Evolutionary conservation across 2,113 vertebrate genomes (phyloP).

Genomic region (Spheniscus mendiculus): DNA sequence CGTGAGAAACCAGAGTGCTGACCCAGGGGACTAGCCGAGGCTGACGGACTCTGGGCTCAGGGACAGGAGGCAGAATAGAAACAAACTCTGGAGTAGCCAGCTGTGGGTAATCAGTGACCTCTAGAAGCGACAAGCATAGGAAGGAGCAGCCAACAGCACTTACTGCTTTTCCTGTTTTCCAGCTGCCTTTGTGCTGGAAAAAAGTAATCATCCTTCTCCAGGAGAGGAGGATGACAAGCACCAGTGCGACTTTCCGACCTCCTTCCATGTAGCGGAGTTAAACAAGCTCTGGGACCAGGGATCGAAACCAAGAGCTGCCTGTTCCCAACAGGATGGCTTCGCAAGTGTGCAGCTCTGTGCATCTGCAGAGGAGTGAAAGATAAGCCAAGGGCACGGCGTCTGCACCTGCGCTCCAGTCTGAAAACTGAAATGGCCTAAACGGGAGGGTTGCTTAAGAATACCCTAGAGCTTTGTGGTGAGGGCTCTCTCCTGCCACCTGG

Average conservation of each 20-base stretch:
- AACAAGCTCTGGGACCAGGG: not conserved
- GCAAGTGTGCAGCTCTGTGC: not conserved
- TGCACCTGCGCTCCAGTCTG: not conserved
- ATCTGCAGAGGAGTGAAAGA: not conserved
- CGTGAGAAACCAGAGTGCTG: not conserved
- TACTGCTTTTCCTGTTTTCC: slow-evolving; percentile 16
- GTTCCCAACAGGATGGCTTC: not conserved
- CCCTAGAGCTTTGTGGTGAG: not conserved
- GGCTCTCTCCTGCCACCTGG: not conserved
- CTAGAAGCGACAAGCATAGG: not conserved
- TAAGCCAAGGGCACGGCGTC: not conserved
- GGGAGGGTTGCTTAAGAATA: not conserved
- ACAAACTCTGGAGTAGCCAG: not conserved
- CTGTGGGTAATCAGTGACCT: not conserved
- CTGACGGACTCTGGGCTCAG: not conserved
- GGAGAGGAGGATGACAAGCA: not conserved
- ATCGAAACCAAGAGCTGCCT: not conserved
- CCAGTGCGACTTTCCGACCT: not conserved
- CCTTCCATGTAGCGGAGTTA: not conserved
- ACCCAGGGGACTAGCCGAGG: not conserved
- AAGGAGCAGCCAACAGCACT: not conserved
- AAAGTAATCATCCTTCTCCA: not conserved
- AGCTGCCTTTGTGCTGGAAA: not conserved
- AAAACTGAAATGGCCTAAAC: not conserved
- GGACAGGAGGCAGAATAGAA: not conserved